phyloP scores from a whole-genome alignment of 2,797 vertebrate genomes.

The Pipistrellus kuhlii region DNA sequence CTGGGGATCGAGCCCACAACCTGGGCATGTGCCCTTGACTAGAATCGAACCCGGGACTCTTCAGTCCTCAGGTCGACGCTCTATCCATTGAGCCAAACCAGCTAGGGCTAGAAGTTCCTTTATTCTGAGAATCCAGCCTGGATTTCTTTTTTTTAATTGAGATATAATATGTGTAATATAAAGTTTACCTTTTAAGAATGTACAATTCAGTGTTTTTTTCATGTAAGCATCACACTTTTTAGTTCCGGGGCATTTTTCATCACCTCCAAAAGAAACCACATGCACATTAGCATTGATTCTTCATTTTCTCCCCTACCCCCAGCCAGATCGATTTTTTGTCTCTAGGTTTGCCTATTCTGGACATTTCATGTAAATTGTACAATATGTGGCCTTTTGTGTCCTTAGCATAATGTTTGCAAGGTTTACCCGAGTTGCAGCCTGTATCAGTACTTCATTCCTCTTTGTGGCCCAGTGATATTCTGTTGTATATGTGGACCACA shows the following conservation, averaged over 20 bases:
- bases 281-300: not conserved
- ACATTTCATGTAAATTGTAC: not conserved
- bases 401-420: not conserved
- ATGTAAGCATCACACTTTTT: not conserved
- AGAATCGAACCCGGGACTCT: too few species aligned
- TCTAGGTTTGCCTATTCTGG: not conserved
- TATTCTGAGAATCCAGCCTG: not conserved
- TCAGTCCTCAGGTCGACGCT: too few species aligned
- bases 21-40: too few species aligned
- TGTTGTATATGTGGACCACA: not conserved
- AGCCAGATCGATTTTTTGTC: not conserved
- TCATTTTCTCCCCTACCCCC: not conserved
- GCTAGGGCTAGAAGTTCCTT: not conserved
- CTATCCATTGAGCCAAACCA: too few species aligned
- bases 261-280: not conserved
- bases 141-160: not conserved
- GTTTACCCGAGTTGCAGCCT: not conserved
- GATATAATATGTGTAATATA: not conserved
- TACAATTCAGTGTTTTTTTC: not conserved
- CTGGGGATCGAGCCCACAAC: too few species aligned
- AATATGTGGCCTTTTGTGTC: not conserved
- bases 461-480: not conserved
- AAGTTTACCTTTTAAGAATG: constrained; percentile 40
- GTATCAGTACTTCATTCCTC: not conserved
- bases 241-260: not conserved